A percentile compares a stretch with the other conserved stretches of the same genome.
Conservation (phyloP, 30 jellyfish, hydroid and myxozoan species). For the Nemopilema nomurai region DNA sequence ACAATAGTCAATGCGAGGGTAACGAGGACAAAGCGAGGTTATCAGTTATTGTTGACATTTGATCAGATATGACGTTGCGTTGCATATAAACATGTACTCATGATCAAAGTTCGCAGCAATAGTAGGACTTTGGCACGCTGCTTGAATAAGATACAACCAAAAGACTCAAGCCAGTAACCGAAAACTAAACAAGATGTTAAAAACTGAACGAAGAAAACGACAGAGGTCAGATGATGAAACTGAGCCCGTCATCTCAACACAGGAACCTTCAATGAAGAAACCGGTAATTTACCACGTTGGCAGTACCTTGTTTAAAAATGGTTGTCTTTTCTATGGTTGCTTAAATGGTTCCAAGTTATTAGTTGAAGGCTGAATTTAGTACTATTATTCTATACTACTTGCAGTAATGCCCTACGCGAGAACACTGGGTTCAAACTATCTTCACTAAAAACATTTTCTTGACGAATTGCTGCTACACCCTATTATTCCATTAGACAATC, state of each 20-base stretch:
- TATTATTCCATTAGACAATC: too few species aligned
- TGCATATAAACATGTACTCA: not conserved
- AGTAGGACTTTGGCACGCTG: not conserved
- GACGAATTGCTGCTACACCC: too few species aligned
- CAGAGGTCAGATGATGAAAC: not conserved
- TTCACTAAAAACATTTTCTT: too few species aligned
- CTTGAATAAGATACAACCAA: not conserved
- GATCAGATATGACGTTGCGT: not conserved
- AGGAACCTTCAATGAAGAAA: not conserved
- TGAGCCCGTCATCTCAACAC: not conserved
- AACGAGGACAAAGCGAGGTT: not conserved
- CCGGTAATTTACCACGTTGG: not conserved
- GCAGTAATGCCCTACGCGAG: too few species aligned
- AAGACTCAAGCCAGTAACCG: not conserved
- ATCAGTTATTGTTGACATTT: not conserved
- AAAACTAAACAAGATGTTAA: not conserved
- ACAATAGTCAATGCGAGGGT: too few species aligned
- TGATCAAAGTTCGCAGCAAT: not conserved
- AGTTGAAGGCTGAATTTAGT: too few species aligned
- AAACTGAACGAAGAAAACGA: not conserved
- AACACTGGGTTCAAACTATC: too few species aligned
- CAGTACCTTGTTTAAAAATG: not conserved
- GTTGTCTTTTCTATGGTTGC: too few species aligned
- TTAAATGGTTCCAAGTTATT: too few species aligned
- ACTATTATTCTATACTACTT: too few species aligned